Conservation (phyloP, 2,797 vertebrate genomes). For the Molothrus ater region DNA sequence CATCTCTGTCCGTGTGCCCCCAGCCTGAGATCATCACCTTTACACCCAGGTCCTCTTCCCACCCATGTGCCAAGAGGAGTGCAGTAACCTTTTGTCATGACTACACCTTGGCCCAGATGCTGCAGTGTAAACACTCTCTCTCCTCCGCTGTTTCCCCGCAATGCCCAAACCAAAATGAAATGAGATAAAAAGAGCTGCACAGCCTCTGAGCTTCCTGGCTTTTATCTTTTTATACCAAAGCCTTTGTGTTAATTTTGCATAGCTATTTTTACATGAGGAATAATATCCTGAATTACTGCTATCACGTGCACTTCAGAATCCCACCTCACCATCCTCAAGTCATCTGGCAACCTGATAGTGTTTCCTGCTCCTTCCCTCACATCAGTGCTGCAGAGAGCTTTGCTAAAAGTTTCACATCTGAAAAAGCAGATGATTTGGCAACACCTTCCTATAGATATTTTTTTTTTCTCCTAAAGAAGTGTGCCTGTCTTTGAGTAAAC, state of each 20-base stretch:
- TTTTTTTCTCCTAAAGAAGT: slow-evolving; percentile 26
- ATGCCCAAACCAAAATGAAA: slow-evolving; percentile 37
- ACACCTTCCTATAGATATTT: slow-evolving; percentile 65
- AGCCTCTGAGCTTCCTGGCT: slow-evolving; percentile 60
- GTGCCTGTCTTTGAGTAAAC: slow-evolving; percentile 70
- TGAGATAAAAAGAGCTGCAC: slow-evolving; percentile 46
- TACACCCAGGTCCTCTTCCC: background rate
- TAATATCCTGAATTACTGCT: slow-evolving; percentile 66
- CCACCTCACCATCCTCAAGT: slow-evolving; percentile 63
- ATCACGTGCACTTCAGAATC: slow-evolving; percentile 51
- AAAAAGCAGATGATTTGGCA: slow-evolving; percentile 76
- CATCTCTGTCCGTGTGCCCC: background rate
- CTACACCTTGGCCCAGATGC: slow-evolving; percentile 52
- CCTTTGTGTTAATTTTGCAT: slow-evolving; percentile 68
- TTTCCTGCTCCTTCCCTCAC: slow-evolving; percentile 63
- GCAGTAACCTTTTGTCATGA: background rate
- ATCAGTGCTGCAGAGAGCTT: slow-evolving; percentile 33
- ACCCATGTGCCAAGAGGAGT: background rate
- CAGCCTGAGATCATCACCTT: background rate
- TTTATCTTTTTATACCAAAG: slow-evolving; percentile 65
- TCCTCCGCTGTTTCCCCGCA: background rate
- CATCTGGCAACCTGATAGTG: slow-evolving; percentile 56
- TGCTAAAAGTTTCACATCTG: slow-evolving; percentile 68
- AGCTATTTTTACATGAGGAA: slow-evolving; percentile 65
- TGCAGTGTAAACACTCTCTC: slow-evolving; percentile 7